A percentile compares a stretch with the other conserved stretches of the same genome.
phyloP scores from a whole-genome alignment of 1,140 invertebrate species.

The Papilio xuthus region DNA sequence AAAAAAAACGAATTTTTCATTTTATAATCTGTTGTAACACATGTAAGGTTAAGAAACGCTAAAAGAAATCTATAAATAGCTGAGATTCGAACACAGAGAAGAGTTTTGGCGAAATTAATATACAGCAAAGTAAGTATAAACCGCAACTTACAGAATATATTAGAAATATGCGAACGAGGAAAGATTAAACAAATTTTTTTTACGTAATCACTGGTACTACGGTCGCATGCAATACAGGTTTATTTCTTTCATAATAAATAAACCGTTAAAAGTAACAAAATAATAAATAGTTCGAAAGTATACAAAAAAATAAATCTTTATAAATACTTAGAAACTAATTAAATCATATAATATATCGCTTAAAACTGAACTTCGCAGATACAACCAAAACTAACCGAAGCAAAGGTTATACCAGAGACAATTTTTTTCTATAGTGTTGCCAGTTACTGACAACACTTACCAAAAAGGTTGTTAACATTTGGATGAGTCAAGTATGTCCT shows the following conservation, averaged over 20 bases:
- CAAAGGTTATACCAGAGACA: constrained; percentile 14
- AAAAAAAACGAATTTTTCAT: background rate
- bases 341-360: constrained; percentile 56
- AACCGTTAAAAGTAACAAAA: constrained; percentile 73
- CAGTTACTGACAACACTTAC: constrained; percentile 4
- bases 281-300: constrained; percentile 78
- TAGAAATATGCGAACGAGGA: constrained; percentile 52
- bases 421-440: background rate
- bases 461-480: constrained; percentile 1
- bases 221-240: constrained; percentile 52
- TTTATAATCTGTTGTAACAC: background rate
- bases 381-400: constrained; percentile 37
- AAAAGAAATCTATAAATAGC: constrained; percentile 60
- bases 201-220: constrained; percentile 57
- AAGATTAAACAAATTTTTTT: constrained; percentile 40
- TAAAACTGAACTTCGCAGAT: constrained; percentile 33
- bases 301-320: constrained; percentile 76
- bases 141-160: constrained; percentile 73
- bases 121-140: constrained; percentile 73
- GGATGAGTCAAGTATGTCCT: background rate
- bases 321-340: constrained; percentile 76
- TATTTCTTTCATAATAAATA: constrained; percentile 64
- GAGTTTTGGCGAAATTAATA: constrained; percentile 57
- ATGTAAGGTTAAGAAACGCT: constrained; percentile 66
- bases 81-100: constrained; percentile 77